These are phyloP conservation scores for Myxocyprinus asiaticus DNA, from an alignment of 2,113 vertebrate species.

Conservation along the genomic window DNA sequence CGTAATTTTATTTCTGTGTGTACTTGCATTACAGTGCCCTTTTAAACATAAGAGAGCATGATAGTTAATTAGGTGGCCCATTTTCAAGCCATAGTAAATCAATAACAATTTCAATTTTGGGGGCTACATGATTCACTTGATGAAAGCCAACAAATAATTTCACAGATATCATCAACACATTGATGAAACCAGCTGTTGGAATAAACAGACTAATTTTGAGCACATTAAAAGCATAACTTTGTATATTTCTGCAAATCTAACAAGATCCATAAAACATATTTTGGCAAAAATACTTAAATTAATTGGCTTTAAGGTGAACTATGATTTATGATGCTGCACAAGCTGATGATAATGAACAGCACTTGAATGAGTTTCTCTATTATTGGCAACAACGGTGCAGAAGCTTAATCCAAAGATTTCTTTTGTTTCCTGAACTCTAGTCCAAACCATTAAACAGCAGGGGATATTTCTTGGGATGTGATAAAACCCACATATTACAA, in stretches of 20 bases:
- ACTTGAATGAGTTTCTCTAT: constrained; percentile 9
- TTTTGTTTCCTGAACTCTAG: constrained; percentile 27
- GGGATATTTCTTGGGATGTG: constrained; percentile 44
- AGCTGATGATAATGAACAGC: constrained; percentile 29
- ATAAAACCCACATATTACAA: constrained; percentile 57
- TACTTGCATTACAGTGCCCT: constrained; percentile 8
- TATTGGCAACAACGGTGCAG: constrained; percentile 14
- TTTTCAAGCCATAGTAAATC: constrained; percentile 39
- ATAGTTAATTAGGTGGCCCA: background rate
- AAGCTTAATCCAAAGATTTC: constrained; percentile 14
- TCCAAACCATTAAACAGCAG: constrained; percentile 36
- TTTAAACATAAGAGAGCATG: background rate
- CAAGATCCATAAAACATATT: constrained; percentile 10
- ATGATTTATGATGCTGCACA: constrained; percentile 27
- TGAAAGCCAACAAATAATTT: constrained; percentile 35
- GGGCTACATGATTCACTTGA: constrained; percentile 35
- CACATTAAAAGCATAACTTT: constrained; percentile 9
- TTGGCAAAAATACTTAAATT: constrained; percentile 14
- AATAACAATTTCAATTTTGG: constrained; percentile 40
- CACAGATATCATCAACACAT: constrained; percentile 36
- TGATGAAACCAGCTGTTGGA: constrained; percentile 17
- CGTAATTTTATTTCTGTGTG: background rate
- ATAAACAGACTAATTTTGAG: constrained; percentile 36
- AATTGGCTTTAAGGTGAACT: background rate
- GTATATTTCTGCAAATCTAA: background rate